These are phyloP conservation scores for Cirrhinus molitorella DNA, from an alignment of 2,797 vertebrate species.

Conservation along the genomic window DNA sequence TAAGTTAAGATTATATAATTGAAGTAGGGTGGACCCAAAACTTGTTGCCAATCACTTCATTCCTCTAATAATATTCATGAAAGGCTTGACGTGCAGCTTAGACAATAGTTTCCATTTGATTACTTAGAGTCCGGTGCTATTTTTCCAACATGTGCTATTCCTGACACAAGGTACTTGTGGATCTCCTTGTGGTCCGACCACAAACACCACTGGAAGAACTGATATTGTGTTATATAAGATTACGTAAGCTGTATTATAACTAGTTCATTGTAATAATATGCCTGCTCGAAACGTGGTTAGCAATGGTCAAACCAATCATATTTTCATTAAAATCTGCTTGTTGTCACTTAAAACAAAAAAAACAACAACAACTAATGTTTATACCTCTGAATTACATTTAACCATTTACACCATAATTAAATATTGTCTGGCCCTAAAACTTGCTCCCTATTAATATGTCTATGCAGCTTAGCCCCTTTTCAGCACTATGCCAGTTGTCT, in stretches of 20 bases:
- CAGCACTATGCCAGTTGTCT: too few relatives aligned
- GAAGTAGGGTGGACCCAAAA: conserved; percentile 51
- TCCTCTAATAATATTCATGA: conserved; percentile 71
- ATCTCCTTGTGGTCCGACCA: conserved; percentile 22
- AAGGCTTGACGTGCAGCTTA: conserved; percentile 58
- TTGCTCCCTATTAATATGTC: too few relatives aligned
- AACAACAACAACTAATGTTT: too few relatives aligned
- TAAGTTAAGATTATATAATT: conserved; percentile 70
- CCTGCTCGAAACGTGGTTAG: not conserved
- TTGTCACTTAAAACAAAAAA: not conserved
- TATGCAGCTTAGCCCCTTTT: not conserved
- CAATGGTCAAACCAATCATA: not conserved
- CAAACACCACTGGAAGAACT: conserved; percentile 36
- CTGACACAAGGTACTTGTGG: conserved; percentile 44
- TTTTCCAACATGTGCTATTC: conserved; percentile 57
- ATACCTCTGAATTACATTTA: too few relatives aligned
- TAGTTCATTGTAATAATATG: conserved; percentile 9
- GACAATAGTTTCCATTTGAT: conserved; percentile 62
- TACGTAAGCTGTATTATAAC: conserved; percentile 25
- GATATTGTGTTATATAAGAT: conserved; percentile 29
- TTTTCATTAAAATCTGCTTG: not conserved
- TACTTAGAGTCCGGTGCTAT: conserved; percentile 59
- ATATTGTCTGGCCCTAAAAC: too few relatives aligned
- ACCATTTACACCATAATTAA: too few relatives aligned
- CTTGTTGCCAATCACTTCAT: conserved; percentile 63